Conservation (phyloP, 1,140 invertebrate species). For the Centruroides vittatus region DNA sequence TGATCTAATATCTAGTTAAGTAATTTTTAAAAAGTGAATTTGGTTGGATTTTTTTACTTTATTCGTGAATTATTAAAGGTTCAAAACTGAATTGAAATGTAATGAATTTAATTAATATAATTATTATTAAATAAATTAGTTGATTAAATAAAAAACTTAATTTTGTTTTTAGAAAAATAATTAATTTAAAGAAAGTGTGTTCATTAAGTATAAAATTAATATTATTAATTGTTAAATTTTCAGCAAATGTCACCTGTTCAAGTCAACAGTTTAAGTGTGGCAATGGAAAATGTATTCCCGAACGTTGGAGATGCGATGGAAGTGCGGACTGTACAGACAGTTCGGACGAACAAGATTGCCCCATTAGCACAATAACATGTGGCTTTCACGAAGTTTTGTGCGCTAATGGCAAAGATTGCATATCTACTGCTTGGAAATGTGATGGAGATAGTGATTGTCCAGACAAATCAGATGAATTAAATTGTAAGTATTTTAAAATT, state of each 20-base stretch:
- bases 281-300: slow-evolving; percentile 59
- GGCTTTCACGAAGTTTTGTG: slow-evolving; percentile 22
- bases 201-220: too few relatives aligned
- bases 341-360: slow-evolving; percentile 18
- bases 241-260: not conserved
- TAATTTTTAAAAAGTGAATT: too few relatives aligned
- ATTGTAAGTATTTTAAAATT: slow-evolving; percentile 34
- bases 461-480: slow-evolving; percentile 22
- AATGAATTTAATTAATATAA: too few relatives aligned
- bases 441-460: slow-evolving; percentile 27
- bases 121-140: too few relatives aligned
- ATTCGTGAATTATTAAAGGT: too few relatives aligned
- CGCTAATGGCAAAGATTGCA: slow-evolving; percentile 22
- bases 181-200: too few relatives aligned
- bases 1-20: too few relatives aligned
- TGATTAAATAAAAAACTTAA: too few relatives aligned
- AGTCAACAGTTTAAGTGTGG: slow-evolving; percentile 20
- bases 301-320: slow-evolving; percentile 74
- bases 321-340: slow-evolving; percentile 69
- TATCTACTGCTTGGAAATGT: slow-evolving; percentile 25
- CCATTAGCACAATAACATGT: slow-evolving; percentile 20
- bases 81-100: too few relatives aligned
- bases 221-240: too few relatives aligned
- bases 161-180: too few relatives aligned
- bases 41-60: too few relatives aligned